These are phyloP conservation scores for Zosterops hypoxanthus DNA, from an alignment of 2,113 vertebrate genomes.

Conservation along the genomic window DNA sequence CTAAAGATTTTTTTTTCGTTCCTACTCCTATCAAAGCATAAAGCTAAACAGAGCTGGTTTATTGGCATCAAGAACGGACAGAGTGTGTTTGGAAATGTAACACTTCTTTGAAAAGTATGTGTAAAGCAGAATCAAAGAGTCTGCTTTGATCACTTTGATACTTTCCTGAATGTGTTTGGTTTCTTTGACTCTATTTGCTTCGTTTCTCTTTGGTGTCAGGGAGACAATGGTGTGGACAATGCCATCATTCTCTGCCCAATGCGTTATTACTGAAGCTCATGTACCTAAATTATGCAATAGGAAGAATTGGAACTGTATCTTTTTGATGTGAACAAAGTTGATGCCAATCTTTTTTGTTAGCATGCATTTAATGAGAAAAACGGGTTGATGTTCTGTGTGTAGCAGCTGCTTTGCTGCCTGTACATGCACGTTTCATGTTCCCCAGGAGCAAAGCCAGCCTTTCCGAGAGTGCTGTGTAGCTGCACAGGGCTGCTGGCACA, in stretches of 20 bases:
- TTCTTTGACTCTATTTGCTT: constrained; percentile 14
- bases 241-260: neutral
- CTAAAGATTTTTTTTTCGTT: neutral
- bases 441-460: neutral
- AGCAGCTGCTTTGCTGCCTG: constrained; percentile 15
- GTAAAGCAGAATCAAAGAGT: constrained; percentile 32
- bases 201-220: constrained; percentile 41
- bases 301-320: constrained; percentile 1
- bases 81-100: neutral
- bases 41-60: neutral
- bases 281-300: constrained; percentile 44
- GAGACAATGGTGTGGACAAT: constrained; percentile 16
- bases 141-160: constrained; percentile 50
- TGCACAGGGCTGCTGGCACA: neutral
- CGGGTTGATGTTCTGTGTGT: neutral
- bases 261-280: neutral
- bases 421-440: neutral
- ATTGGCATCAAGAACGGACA: neutral
- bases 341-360: constrained; percentile 21
- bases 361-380: neutral
- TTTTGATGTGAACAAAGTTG: constrained; percentile 2
- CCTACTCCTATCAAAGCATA: neutral
- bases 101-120: constrained; percentile 16
- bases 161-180: neutral
- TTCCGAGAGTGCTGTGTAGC: fast-evolving